A percentile compares a stretch with the other conserved stretches of the same genome.
Conservation (phyloP, 2,797 vertebrate species). For the Delichon dasypus region DNA sequence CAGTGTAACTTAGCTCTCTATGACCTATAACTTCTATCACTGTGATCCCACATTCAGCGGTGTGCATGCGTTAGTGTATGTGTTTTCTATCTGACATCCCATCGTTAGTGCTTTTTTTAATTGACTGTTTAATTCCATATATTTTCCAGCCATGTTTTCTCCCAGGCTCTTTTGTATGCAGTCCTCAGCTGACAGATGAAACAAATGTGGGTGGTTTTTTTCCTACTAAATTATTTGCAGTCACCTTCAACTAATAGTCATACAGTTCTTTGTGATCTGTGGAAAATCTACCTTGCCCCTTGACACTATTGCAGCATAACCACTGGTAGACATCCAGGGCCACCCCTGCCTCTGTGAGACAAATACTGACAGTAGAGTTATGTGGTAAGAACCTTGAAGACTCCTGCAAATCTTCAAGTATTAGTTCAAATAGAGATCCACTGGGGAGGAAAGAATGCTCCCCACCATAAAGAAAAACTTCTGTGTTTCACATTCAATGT, state of each 20-base stretch:
- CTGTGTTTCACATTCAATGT: slow-evolving; percentile 20
- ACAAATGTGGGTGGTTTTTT: neutral
- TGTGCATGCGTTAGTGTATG: neutral
- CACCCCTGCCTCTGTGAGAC: slow-evolving; percentile 50
- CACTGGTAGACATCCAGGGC: slow-evolving; percentile 51
- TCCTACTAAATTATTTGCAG: slow-evolving; percentile 20
- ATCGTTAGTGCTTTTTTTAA: slow-evolving; percentile 5
- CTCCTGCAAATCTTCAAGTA: slow-evolving; percentile 32
- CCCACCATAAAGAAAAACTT: neutral
- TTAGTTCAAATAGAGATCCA: slow-evolving; percentile 5
- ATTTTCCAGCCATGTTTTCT: neutral
- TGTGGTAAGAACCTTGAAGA: slow-evolving; percentile 44
- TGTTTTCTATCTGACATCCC: neutral
- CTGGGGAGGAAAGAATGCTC: neutral
- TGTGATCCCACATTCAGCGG: slow-evolving; percentile 63
- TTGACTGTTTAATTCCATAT: neutral
- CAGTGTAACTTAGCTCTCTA: slow-evolving; percentile 32
- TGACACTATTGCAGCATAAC: slow-evolving; percentile 4
- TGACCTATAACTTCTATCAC: slow-evolving; percentile 55
- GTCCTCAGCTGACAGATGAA: slow-evolving; percentile 34
- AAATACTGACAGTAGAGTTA: slow-evolving; percentile 29
- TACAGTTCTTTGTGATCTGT: slow-evolving; percentile 12
- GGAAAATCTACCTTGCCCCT: neutral
- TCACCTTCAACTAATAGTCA: neutral
- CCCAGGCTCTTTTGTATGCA: slow-evolving; percentile 10